These are phyloP conservation scores for Podiceps cristatus DNA, from an alignment of 2,113 vertebrate species.

Conservation along the genomic window DNA sequence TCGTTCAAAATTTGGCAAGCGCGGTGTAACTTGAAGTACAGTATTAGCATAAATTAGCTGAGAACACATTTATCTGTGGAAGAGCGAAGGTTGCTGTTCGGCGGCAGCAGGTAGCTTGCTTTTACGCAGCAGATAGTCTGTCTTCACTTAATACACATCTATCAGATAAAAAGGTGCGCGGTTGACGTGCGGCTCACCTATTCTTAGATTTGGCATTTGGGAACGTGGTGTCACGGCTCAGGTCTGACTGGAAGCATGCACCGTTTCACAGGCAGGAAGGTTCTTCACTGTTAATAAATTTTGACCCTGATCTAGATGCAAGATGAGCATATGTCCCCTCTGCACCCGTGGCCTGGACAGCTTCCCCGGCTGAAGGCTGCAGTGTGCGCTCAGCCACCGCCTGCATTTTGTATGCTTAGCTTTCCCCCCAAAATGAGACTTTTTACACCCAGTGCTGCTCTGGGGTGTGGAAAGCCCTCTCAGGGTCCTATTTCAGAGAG, in stretches of 20 bases:
- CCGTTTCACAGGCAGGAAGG: conserved; percentile 36
- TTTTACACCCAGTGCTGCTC: background rate
- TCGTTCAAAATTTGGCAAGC: conserved; percentile 10
- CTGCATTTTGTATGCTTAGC: background rate
- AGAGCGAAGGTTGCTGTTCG: conserved; percentile 35
- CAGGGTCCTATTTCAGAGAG: background rate
- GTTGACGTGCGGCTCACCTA: conserved; percentile 57
- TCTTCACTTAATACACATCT: conserved; percentile 49
- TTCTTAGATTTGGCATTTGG: conserved; percentile 66
- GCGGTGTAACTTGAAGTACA: background rate
- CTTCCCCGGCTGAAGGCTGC: background rate
- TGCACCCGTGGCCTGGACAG: background rate
- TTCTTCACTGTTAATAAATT: conserved; percentile 29
- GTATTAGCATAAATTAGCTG: conserved; percentile 30
- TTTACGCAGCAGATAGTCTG: conserved; percentile 22
- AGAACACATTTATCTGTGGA: conserved; percentile 3
- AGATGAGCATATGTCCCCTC: background rate
- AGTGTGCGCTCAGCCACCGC: background rate
- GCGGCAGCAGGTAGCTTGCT: conserved; percentile 42
- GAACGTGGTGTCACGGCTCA: background rate
- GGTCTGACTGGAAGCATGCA: background rate
- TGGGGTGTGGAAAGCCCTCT: background rate
- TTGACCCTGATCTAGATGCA: conserved; percentile 19
- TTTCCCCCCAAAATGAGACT: background rate
- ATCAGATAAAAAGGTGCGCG: conserved; percentile 33